Base-by-base conservation (phyloP, 1,140 invertebrate species). In the Sogatella furcifera region DNA sequence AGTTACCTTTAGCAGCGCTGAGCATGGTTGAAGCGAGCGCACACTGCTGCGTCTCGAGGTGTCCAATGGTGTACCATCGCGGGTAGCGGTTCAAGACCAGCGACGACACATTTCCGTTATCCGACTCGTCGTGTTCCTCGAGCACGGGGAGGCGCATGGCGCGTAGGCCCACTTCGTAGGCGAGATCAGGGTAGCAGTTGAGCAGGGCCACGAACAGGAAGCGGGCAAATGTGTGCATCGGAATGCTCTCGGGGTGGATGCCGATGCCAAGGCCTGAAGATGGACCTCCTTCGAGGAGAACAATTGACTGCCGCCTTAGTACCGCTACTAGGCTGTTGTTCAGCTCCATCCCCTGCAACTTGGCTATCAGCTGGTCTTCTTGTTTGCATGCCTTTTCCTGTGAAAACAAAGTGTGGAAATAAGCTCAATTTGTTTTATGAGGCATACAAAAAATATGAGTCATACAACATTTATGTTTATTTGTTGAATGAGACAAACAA, bases 31-130 rank as follows among this genome's bases (percentile, higher is more conserved):
- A 86, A 28, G 88, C 88, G 1, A 92, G 73, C 34, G 85, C 81
- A 69, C 88, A 89, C 71, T 91, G 89, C 69, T 91, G 87, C 19
- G 84, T 83, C 74, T 92, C 89, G 41, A 91, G 85, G 67, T 88
- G 84, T 21, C 84, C 83, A 28, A 87, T 69, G 13, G 84, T 85
- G 67, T 84, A 85, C 84, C 85, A 87, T 46, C 84, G 76, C 3
- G 83, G 82, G 66, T 84, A 80, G 71, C 73, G 74, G 73, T 70
- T 78, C 72, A 77, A 75, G 78, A 72, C 78, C 74, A 72, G 69
- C 68, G 71, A 75, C 56, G 68, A 73, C 11, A 69, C 69, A 15
- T 71, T 65, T 24, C 71, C 71, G n/a, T 72, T 75, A 3, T 72
- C 74, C 17, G 76, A 73, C 65, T 80, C 78, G 64, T 80, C 79